Percentiles rank a stretch among this genome's conserved stretches.
Evolutionary conservation across 2,888 invertebrate genomes (phyloP).

Genomic region (Macropis europaea): DNA sequence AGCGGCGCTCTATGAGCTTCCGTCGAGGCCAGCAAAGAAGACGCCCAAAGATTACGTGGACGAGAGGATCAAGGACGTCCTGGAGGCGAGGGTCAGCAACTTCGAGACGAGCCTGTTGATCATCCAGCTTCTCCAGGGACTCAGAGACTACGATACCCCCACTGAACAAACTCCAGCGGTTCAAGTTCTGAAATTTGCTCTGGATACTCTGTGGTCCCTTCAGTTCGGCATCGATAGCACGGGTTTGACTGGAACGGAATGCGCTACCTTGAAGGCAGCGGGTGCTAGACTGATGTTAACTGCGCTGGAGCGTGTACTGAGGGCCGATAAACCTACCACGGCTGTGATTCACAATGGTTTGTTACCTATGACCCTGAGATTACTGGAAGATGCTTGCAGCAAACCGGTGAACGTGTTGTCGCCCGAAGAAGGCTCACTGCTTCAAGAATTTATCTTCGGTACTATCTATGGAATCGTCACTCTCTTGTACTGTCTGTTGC

Average conservation of each 20-base stretch:
- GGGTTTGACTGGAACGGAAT: conserved; percentile 77
- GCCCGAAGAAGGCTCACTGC: conserved; percentile 80
- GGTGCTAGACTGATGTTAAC: conserved; percentile 83
- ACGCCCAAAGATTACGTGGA: conserved; percentile 82
- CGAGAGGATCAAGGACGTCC: conserved; percentile 81
- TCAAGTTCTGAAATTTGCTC: conserved; percentile 83
- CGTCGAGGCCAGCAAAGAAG: conserved; percentile 78
- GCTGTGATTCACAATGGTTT: conserved; percentile 83
- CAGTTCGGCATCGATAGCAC: conserved; percentile 82
- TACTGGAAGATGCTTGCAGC: conserved; percentile 82
- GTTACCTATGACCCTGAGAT: conserved; percentile 83
- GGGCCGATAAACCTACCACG: conserved; percentile 82
- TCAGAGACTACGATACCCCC: conserved; percentile 81
- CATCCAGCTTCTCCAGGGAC: conserved; percentile 82
- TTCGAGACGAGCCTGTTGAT: conserved; percentile 83
- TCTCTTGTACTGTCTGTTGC: conserved; percentile 83
- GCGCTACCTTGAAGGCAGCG: conserved; percentile 81
- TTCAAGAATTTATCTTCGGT: conserved; percentile 84
- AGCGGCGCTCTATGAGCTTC: conserved; percentile 77
- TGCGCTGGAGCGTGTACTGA: conserved; percentile 82
- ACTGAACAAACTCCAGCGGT: conserved; percentile 82
- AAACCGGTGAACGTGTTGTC: conserved; percentile 64
- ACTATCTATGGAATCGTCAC: conserved; percentile 83
- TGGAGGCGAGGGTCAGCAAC: conserved; percentile 81
- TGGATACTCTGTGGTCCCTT: conserved; percentile 83